Evolutionary conservation across 2,888 invertebrate species (phyloP), one percentile per base, ranked within the genome.

Genomic region (Sesia apiformis): DNA sequence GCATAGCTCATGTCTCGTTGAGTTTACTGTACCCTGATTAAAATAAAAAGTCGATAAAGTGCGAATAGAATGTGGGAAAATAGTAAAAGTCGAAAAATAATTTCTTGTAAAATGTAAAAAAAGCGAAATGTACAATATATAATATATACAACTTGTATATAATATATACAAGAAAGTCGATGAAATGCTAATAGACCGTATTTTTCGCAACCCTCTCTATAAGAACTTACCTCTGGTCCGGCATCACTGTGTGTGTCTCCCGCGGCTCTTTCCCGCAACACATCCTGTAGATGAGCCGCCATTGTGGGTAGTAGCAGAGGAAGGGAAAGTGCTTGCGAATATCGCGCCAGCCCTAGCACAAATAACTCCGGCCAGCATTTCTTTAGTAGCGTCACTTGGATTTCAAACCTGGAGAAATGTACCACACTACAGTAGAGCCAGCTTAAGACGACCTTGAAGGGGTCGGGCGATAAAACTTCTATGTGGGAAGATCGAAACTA

Each of bases 341-440:
- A 96, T 82, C 98, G 97, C 6, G 97, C 95, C 60, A 99, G 90
- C 0, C 98, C 98, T 41, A 99, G 90, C 2, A 95, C 94, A 78
- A 99, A 96, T 58, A 99, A 79, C 74, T 98, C 97, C 57, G 97
- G 94, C 98, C 98, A 99, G 68, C 96, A 95, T 55, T 94, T 93
- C 74, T 96, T 94, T 60, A 98, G 91, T 49, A 98, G 84, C 0
- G 93, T 91, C 64, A 95, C 94, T 88, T 98, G 97, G 54, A 94
- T 91, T 60, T 97, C 96, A 57, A 93, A 91, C 57, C 97, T 96
- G 23, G 23, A 23, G 2, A 23, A 1, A 23, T 23, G 81, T 42
- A 42, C 3, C 7, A 42, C 56, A 90, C 86, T 52, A 57, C 23
- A 23, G 23, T 23, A 23, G 23, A 23, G 23, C 23, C 23, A 23